Evolutionary conservation across 2,888 invertebrate species (phyloP).

Genomic region (Metalampra italica): DNA sequence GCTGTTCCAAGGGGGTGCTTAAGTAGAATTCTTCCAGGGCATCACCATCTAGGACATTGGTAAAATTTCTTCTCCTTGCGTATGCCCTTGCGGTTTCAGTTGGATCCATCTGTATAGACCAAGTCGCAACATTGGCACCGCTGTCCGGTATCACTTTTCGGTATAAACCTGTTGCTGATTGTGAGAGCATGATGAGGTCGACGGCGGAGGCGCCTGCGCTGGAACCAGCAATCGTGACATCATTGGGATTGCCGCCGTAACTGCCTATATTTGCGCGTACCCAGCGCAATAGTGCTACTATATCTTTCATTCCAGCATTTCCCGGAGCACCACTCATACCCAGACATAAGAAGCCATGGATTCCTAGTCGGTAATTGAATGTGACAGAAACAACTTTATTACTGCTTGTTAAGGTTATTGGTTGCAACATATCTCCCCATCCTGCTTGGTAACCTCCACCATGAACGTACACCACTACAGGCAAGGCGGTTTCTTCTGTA

Average conservation of each 20-base stretch:
- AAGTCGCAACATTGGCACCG: constrained; percentile 7
- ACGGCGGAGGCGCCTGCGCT: constrained; percentile 16
- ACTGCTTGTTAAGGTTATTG: constrained; percentile 18
- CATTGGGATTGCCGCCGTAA: constrained; percentile 21
- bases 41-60: constrained; percentile 9
- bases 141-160: constrained; percentile 17
- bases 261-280: constrained; percentile 18
- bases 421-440: constrained; percentile 13
- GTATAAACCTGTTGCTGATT: constrained; percentile 14
- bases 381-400: constrained; percentile 16
- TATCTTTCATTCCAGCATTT: constrained; percentile 22
- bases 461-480: constrained; percentile 27
- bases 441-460: constrained; percentile 31
- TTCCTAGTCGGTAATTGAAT: constrained; percentile 19
- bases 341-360: constrained; percentile 21
- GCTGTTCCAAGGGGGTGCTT: neutral
- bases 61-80: constrained; percentile 12
- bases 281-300: constrained; percentile 18
- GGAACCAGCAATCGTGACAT: constrained; percentile 16
- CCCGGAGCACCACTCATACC: constrained; percentile 22
- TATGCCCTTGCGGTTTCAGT: constrained; percentile 5
- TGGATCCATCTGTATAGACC: constrained; percentile 10
- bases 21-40: constrained; percentile 18
- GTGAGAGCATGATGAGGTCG: constrained; percentile 14
- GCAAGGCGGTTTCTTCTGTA: constrained; percentile 28